Base-by-base conservation (phyloP, 2,888 invertebrate species). In the Lutraria lutraria region DNA sequence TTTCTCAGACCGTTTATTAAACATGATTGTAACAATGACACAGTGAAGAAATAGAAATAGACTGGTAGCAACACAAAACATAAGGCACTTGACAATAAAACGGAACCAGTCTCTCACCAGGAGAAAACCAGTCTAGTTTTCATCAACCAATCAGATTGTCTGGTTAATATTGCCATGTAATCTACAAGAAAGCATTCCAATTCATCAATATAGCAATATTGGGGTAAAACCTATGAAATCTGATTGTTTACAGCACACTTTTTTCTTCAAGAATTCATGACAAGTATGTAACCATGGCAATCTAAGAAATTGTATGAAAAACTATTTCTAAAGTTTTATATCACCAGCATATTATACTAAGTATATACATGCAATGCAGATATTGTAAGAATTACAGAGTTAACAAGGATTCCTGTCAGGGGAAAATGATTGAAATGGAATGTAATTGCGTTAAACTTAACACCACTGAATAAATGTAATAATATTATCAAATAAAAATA, bases 11-110 rank as follows among this genome's bases (percentile, higher is more conserved):
- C 89, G 89, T 92, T 90, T 92, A 92, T 90, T 92, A 88, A 89
- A 89, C 90, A 92, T 92, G 92, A 90, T 87, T 81, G 85, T 91
- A 92, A 92, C 92, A 91, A 92, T 90, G 92, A 91, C 91, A 92
- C 89, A 92, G 89, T 90, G 88, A 89, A 87, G 87, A 68, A 88
- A 88, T 85, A 88, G 87, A 87, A 53, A 79, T 68, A 89, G 89
- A 90, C 81, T 89, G 83, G 86, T 89, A 91, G 91, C 87, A 83
- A 89, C 86, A 92, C 92, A 89, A 85, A 86, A 90, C 90, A 87
- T 92, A 92, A 92, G 92, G 92, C 92, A 92, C 92, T 92, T 92
- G 88, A 88, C 89, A 87, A 87, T 89, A 87, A 60, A 89, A 89
- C 79, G 87, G 25, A 88, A 89, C 90, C 89, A 92, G 90, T 89